Evolutionary conservation across 2,113 vertebrate genomes (phyloP), one percentile per base, ranked within the genome.

Genomic region (Lepidothrix coronata): DNA sequence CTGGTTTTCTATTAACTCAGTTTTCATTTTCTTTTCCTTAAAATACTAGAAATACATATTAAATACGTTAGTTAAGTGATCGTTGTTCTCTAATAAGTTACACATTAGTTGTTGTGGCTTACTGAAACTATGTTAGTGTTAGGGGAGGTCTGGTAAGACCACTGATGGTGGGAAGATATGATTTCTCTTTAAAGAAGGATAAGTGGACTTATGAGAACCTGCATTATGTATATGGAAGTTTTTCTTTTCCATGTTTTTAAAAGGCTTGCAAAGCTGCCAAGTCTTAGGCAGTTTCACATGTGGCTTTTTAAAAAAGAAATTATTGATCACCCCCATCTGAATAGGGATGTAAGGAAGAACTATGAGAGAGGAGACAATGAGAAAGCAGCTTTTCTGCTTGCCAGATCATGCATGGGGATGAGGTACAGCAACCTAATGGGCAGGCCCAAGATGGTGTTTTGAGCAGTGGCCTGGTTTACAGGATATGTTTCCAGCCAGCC

Each of bases 81-180:
- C 4, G 0, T 63, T 94, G 65, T 79, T 97, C 80, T 92, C 93
- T 93, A 97, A 95, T 97, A 95, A 95, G 92, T 98, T 85, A 94
- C 66, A 27, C 14, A 90, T 97, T 97, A 92, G 68, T 74, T 94
- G 27, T 72, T 89, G 55, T 44, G 46, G 17, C 79, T 97, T 86
- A 46, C 49, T 75, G 85, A 55, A 93, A 73, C n/a, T 68, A 15
- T 85, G 65, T 91, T 94, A 91, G 63, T 61, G 62, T 97, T 91
- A 93, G 58, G 49, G 67, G 84, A 83, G 68, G 62, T 89, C 85
- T 85, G 75, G 39, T 76, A 85, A 95, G 85, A 75, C 49, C 73
- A 66, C 33, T 93, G 39, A 49, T 54, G 54, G 84, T 94, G 75
- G 78, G 67, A 97, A 93, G 87, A 76, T 92, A 37, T 6, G 28